Evolutionary conservation across 2,888 invertebrate species (phyloP), one percentile per base, ranked within the genome.

Genomic region (Laspeyria flexula): DNA sequence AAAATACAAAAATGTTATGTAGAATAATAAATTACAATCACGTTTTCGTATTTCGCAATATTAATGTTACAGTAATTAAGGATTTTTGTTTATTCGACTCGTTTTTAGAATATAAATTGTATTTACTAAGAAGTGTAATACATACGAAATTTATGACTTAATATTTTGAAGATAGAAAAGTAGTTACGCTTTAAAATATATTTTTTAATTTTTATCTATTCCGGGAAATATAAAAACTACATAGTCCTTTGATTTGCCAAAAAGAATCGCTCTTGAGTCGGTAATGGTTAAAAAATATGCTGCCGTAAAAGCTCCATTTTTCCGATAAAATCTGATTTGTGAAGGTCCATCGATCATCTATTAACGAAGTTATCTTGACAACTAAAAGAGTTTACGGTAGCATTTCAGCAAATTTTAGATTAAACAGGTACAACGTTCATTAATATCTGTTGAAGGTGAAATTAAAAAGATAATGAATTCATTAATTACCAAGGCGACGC

Each of bases 321-420:
- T 64, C 42, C 65, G 71, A 75, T 74, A 73, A 72, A 73, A 60
- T 72, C 60, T 51, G 59, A 59, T 66, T 66, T 50, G 52, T 39
- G 65, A 63, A 63, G 66, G 67, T 61, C 54, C 75, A 78, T 81
- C 79, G 64, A 82, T 82, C 81, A 80, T 77, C 61, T 63, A 60
- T 43, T 69, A 77, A 73, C 65, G 64, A 71, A 75, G 66, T 76
- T 76, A 70, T 69, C 66, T 62, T 56, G 60, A 70, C 67, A 68
- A 52, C 60, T 55, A 49, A 72, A 78, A 69, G 66, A 71, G 74
- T 73, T 71, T 71, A 64, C 66, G 64, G 41, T 44, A 47, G 63
- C 55, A 55, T 73, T 75, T 68, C 46, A 62, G 55, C 38, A 43
- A 48, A 53, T 57, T 65, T 55, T 54, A 53, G 44, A 57, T 55